Conservation (phyloP, 2,888 invertebrate genomes). For the Trichogramma dendrolimi region DNA sequence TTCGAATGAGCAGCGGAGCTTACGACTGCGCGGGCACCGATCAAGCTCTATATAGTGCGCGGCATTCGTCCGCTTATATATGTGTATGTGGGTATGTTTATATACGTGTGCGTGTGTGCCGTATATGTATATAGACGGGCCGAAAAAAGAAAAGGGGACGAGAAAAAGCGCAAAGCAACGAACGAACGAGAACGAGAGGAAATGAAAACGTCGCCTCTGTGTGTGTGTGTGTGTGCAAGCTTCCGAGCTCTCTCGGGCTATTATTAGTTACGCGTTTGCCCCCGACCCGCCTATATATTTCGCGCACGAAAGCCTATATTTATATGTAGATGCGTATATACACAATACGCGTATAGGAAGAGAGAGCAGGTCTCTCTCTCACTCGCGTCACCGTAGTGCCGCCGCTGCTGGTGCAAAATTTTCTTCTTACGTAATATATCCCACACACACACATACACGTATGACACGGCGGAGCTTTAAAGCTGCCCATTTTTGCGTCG, state of each 20-base stretch:
- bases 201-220: constrained; percentile 9
- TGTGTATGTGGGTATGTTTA: too few species aligned
- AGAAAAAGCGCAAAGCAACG: neutral
- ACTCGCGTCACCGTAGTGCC: too few species aligned
- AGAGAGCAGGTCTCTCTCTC: too few species aligned
- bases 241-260: constrained; percentile 28
- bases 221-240: neutral
- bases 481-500: too few species aligned
- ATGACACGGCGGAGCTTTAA: too few species aligned
- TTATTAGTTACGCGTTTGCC: constrained; percentile 37
- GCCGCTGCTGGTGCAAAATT: too few species aligned
- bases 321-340: neutral
- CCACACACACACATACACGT: too few species aligned
- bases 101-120: too few species aligned
- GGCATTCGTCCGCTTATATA: too few species aligned
- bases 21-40: too few species aligned
- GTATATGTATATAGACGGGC: neutral
- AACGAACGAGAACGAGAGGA: constrained; percentile 10
- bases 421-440: too few species aligned
- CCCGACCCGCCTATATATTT: neutral
- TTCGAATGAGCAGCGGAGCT: constrained; percentile 9
- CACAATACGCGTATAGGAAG: too few species aligned
- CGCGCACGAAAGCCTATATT: neutral
- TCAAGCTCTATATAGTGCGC: neutral
- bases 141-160: constrained; percentile 3